phyloP scores from a whole-genome alignment of 2,888 invertebrate species.

The Epinotia brunnichana region DNA sequence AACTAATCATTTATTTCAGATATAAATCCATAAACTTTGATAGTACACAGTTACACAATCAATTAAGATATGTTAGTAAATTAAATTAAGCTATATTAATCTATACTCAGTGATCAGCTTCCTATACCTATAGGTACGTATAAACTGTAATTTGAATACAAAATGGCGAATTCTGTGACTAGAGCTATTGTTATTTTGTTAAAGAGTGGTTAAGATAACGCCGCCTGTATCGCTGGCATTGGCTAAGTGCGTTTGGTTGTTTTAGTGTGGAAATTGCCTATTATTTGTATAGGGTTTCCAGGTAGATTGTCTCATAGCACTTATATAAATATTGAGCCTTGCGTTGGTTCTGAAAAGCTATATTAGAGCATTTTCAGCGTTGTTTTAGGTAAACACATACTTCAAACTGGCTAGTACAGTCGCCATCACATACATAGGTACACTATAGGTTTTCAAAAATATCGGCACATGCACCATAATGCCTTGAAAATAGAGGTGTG shows the following conservation, averaged over 20 bases:
- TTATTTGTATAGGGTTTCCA: conserved; percentile 39
- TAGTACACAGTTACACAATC: no score
- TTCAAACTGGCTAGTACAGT: not conserved
- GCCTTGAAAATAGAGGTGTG: no score
- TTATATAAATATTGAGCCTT: conserved; percentile 26
- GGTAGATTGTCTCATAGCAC: conserved; percentile 30
- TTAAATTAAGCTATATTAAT: no score
- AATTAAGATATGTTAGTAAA: no score
- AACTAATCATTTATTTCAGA: no score
- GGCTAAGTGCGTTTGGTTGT: conserved; percentile 57
- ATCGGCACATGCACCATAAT: no score
- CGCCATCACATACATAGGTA: no score
- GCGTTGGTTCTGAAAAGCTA: conserved; percentile 8
- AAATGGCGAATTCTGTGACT: conserved; percentile 38
- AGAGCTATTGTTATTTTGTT: conserved; percentile 34
- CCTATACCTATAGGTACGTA: no score
- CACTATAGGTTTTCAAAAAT: no score
- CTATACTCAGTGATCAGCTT: no score
- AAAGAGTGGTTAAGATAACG: conserved; percentile 39
- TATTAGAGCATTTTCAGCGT: not conserved
- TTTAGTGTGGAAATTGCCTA: conserved; percentile 43
- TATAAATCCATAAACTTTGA: no score
- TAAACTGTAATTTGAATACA: conserved; percentile 27
- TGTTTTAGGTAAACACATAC: not conserved
- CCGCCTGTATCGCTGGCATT: conserved; percentile 31